Conservation (phyloP, 2,888 invertebrate genomes). For the Neoscelio sp. region DNA sequence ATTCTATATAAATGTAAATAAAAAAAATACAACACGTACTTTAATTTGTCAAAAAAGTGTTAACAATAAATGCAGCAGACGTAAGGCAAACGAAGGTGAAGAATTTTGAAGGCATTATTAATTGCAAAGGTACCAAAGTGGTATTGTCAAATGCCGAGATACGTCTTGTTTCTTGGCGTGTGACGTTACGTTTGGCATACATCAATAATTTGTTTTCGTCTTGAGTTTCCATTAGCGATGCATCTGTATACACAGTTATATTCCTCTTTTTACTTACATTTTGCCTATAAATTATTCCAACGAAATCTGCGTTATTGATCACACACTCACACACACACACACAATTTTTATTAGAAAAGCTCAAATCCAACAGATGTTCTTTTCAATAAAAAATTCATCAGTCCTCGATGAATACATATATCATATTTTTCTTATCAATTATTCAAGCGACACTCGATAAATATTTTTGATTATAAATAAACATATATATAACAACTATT, state of each 20-base stretch:
- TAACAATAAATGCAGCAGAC: too few species aligned
- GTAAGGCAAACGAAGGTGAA: background rate
- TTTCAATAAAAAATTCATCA: constrained; percentile 6
- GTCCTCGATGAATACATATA: background rate
- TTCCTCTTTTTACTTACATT: constrained; percentile 34
- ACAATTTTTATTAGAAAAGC: constrained; percentile 28
- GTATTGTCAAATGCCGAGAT: constrained; percentile 49
- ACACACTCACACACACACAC: too few species aligned
- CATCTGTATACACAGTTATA: constrained; percentile 33
- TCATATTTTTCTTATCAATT: too few species aligned
- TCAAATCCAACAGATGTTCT: constrained; percentile 31
- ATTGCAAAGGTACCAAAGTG: constrained; percentile 42
- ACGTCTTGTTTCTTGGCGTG: constrained; percentile 44
- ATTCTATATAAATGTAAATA: too few species aligned
- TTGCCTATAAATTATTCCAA: constrained; percentile 27
- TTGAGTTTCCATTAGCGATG: constrained; percentile 57
- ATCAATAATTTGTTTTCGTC: constrained; percentile 63
- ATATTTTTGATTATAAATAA: too few species aligned
- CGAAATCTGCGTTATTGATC: constrained; percentile 43
- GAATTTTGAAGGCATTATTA: constrained; percentile 39
- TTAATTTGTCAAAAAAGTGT: too few species aligned
- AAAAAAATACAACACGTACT: too few species aligned
- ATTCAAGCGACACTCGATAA: too few species aligned
- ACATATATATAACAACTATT: too few species aligned
- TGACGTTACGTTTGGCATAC: constrained; percentile 63